Percentiles rank a stretch among this genome's conserved stretches.
Conservation (phyloP, 2,888 invertebrate species). For the Elmis aenea region DNA sequence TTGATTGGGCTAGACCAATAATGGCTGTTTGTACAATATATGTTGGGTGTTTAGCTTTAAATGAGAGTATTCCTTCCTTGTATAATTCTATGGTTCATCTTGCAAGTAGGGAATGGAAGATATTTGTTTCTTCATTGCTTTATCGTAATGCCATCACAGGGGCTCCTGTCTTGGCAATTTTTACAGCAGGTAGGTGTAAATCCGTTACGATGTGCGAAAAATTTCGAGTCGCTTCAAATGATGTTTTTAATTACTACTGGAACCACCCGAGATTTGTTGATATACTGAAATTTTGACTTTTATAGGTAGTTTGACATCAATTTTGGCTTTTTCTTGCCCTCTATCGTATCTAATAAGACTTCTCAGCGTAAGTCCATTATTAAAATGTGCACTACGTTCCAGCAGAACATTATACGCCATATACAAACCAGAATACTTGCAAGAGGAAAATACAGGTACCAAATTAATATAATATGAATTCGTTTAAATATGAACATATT, state of each 20-base stretch:
- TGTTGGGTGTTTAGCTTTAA: constrained; percentile 56
- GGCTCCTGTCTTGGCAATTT: constrained; percentile 59
- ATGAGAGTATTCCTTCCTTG: constrained; percentile 56
- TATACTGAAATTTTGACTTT: too few species aligned
- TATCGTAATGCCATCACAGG: constrained; percentile 58
- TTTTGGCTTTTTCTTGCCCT: constrained; percentile 60
- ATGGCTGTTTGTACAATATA: constrained; percentile 57
- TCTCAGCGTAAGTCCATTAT: constrained; percentile 54
- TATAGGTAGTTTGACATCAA: constrained; percentile 58
- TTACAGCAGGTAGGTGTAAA: constrained; percentile 51
- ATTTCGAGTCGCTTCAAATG: too few species aligned
- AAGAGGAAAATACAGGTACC: constrained; percentile 20
- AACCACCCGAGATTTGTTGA: too few species aligned
- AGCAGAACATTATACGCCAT: constrained; percentile 46
- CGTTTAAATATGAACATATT: too few species aligned
- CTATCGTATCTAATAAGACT: constrained; percentile 57
- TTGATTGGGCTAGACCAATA: constrained; percentile 57
- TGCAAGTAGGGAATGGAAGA: constrained; percentile 59
- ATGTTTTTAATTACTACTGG: too few species aligned
- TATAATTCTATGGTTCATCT: constrained; percentile 53
- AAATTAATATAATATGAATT: too few species aligned
- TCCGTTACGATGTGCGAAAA: too few species aligned
- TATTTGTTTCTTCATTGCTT: constrained; percentile 56
- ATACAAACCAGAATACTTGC: constrained; percentile 52
- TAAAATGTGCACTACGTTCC: constrained; percentile 38